Base-by-base conservation (phyloP, 2,888 invertebrate genomes). In the Salpingus planirostris region DNA sequence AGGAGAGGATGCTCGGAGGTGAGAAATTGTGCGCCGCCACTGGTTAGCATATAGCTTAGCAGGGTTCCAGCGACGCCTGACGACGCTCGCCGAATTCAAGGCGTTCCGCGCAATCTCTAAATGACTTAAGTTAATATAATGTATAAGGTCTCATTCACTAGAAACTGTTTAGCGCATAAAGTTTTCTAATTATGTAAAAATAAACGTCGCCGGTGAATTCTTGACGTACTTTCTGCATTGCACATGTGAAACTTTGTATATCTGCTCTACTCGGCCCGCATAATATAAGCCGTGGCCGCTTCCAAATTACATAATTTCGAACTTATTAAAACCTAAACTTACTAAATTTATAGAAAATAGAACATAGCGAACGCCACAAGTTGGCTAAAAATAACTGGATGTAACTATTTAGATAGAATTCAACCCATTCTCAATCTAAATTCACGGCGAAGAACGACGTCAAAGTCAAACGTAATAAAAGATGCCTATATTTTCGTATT, bases 41-140 rank as follows among this genome's bases (percentile, higher is more conserved):
- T 41, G 38, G 4, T 24, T 15, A 23, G 11, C 10, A 23, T n/a
- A n/a, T n/a, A n/a, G n/a, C n/a, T n/a, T n/a, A n/a, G 27, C 36
- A 33, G 23, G 23, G 32, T 31, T 27, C 34, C 24, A 37, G 42
- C 49, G 49, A 44, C 35, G 44, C 43, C 36, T 31, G 37, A 40
- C 50, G 50, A 47, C 47, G 45, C 30, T 47, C 43, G 28, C 42
- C 51, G 49, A 50, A 47, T 50, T 46, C 43, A 43, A 35, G 31
- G 37, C 43, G 47, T 42, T 45, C 45, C 45, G 31, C 41, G 42
- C 44, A 43, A 47, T 46, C 44, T 46, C 38, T 28, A 43, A 46
- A 49, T 48, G 43, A 38, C 40, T 48, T 41, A 45, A 46, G 44
- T 40, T 40, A 42, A 43, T 33, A 35, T 39, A 37, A 34, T 39